Percentiles rank a stretch among this genome's conserved stretches.
phyloP scores from a whole-genome alignment of 2,797 vertebrate species.

The Anisognathus igniventris region DNA sequence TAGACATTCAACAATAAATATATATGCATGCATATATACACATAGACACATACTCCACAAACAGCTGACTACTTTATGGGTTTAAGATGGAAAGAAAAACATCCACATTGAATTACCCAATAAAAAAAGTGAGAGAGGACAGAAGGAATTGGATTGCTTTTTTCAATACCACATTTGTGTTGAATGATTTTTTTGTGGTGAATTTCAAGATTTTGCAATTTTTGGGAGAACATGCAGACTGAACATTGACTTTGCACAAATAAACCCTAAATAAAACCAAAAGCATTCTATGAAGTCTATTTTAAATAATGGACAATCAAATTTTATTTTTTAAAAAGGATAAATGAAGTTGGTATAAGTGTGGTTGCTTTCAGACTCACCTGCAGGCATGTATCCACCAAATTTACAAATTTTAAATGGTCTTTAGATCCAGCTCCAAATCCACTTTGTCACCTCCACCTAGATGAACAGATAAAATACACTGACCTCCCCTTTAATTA shows the following conservation, averaged over 20 bases:
- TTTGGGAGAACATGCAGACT: not conserved
- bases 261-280: not conserved
- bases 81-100: not conserved
- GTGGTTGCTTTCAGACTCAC: not conserved
- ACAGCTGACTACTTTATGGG: not conserved
- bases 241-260: not conserved
- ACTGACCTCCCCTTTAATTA: not conserved
- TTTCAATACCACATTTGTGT: not conserved
- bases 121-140: not conserved
- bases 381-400: not conserved
- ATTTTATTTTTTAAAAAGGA: not conserved
- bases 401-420: not conserved
- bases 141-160: not conserved
- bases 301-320: not conserved
- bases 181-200: not conserved
- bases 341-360: not conserved
- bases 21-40: not conserved
- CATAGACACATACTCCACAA: not conserved
- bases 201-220: not conserved
- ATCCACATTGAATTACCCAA: not conserved
- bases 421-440: not conserved
- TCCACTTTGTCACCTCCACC: not conserved
- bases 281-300: not conserved
- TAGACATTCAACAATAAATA: not conserved
- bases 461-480: not conserved